A percentile compares a stretch with the other conserved stretches of the same genome.
Conservation (phyloP, 2,888 invertebrate species). For the Tetragonisca angustula region DNA sequence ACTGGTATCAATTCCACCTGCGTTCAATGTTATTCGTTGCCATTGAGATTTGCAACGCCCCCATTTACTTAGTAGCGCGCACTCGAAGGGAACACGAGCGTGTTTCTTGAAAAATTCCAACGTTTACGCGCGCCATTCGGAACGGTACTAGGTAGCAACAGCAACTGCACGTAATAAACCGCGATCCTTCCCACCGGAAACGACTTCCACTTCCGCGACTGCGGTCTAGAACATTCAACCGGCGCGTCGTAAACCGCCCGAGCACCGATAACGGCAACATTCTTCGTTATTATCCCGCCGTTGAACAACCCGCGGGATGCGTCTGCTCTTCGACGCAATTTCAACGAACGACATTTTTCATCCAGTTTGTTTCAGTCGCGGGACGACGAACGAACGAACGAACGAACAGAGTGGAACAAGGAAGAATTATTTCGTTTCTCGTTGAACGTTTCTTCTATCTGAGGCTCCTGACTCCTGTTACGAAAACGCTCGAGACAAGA, state of each 20-base stretch:
- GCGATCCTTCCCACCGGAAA: constrained; percentile 3
- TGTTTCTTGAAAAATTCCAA: background rate
- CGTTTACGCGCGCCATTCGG: background rate
- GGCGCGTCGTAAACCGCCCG: constrained; percentile 9
- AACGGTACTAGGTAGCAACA: background rate
- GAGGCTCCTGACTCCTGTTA: constrained; percentile 17
- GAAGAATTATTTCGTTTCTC: background rate
- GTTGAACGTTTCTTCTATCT: background rate
- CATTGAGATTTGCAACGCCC: too few relatives aligned
- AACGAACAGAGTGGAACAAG: too few relatives aligned
- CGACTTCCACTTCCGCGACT: constrained; percentile 10
- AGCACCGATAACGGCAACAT: background rate
- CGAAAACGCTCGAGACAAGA: constrained; percentile 45
- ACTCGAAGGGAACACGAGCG: background rate
- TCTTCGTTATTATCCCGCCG: constrained; percentile 2
- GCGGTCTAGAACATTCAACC: background rate
- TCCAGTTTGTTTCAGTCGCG: background rate
- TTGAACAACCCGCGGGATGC: background rate
- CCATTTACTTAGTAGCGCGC: background rate
- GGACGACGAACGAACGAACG: background rate
- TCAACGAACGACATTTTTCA: background rate
- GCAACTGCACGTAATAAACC: constrained; percentile 1
- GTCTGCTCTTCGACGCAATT: constrained; percentile 1
- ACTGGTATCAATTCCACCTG: too few relatives aligned
- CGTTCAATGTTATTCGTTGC: too few relatives aligned